Conservation (phyloP, 2,113 vertebrate genomes). For the Corynorhinus townsendii region DNA sequence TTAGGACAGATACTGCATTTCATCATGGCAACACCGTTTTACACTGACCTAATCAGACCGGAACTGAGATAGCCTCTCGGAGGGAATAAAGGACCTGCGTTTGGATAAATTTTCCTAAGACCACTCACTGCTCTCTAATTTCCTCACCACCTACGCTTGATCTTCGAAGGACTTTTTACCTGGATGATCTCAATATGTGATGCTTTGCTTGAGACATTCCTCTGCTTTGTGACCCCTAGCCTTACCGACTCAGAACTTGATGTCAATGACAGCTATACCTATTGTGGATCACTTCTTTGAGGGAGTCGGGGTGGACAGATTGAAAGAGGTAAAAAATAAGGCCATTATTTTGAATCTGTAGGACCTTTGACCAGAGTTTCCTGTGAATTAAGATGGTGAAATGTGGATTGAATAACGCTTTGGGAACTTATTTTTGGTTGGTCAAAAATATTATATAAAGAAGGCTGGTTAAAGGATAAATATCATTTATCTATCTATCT, state of each 20-base stretch:
- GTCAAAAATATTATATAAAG: background rate
- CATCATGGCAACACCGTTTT: background rate
- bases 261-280: background rate
- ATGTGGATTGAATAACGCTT: background rate
- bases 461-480: background rate
- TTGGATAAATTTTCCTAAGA: background rate
- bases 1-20: background rate
- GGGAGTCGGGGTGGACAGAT: background rate
- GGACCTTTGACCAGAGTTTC: background rate
- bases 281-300: background rate
- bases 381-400: background rate
- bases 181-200: background rate
- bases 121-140: accelerated
- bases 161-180: background rate
- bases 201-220: background rate
- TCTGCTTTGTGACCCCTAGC: background rate
- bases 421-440: background rate
- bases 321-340: background rate
- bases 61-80: background rate
- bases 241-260: background rate
- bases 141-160: background rate
- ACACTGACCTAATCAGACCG: background rate
- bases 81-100: background rate
- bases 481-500: background rate
- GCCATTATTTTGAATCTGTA: background rate